Conservation (phyloP, 2,888 invertebrate species). For the Seira musarum region DNA sequence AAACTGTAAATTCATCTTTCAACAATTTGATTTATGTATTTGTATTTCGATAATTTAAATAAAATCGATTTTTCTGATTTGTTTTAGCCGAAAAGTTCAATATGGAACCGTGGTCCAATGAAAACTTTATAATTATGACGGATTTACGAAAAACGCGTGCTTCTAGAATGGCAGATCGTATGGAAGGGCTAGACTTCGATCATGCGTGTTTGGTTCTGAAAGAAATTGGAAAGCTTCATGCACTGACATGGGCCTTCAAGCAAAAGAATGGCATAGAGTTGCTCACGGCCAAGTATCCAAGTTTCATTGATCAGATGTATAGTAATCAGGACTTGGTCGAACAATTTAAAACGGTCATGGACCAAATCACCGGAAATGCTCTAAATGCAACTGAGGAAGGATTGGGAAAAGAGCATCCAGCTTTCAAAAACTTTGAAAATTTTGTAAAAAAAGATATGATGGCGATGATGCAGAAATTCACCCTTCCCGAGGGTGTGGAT, state of each 20-base stretch:
- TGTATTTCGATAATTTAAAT: not conserved
- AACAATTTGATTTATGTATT: not conserved
- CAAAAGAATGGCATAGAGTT: conserved; percentile 17
- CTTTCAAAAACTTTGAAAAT: conserved; percentile 6
- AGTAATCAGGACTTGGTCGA: conserved; percentile 8
- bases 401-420: conserved; percentile 18
- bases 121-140: conserved; percentile 46
- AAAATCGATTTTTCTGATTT: not conserved
- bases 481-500: conserved; percentile 28
- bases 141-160: conserved; percentile 48
- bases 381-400: conserved; percentile 12
- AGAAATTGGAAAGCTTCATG: conserved; percentile 61
- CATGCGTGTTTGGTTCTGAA: conserved; percentile 63
- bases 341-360: conserved; percentile 31
- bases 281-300: conserved; percentile 27
- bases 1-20: not conserved
- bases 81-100: conserved; percentile 25
- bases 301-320: conserved; percentile 33
- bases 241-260: conserved; percentile 47
- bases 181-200: conserved; percentile 53
- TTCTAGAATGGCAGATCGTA: conserved; percentile 63
- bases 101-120: conserved; percentile 23
- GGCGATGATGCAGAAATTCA: not conserved
- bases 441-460: conserved; percentile 6
- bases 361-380: not conserved